These are phyloP conservation scores for Argyresthia albistria DNA, from an alignment of 2,888 invertebrate species.

Conservation along the genomic window DNA sequence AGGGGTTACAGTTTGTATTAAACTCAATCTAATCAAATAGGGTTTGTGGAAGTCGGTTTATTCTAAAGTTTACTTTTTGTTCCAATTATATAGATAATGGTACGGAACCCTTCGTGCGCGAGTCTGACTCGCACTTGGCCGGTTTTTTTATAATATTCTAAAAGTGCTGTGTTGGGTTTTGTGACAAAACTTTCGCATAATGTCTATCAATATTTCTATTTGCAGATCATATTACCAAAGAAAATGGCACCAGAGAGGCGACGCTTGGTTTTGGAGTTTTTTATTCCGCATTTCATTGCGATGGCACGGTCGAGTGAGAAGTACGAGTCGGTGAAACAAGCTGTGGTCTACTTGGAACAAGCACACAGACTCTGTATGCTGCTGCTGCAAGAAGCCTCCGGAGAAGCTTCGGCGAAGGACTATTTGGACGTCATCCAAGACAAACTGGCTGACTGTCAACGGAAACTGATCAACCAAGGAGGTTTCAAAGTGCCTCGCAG, in stretches of 20 bases:
- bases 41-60: too few species aligned
- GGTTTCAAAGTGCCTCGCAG: constrained; percentile 51
- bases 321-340: constrained; percentile 74
- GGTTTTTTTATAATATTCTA: too few species aligned
- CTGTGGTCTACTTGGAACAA: constrained; percentile 79
- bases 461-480: constrained; percentile 47
- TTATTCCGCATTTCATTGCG: constrained; percentile 79
- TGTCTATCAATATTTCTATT: constrained; percentile 11
- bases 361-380: constrained; percentile 76
- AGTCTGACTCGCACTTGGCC: too few species aligned
- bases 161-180: too few species aligned
- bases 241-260: constrained; percentile 73
- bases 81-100: too few species aligned
- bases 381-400: constrained; percentile 70
- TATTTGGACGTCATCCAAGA: constrained; percentile 69
- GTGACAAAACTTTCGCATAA: not conserved
- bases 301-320: constrained; percentile 78
- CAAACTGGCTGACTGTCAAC: constrained; percentile 58
- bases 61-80: too few species aligned
- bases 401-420: constrained; percentile 64
- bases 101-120: too few species aligned
- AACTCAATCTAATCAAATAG: too few species aligned
- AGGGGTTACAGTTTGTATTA: too few species aligned
- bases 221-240: constrained; percentile 49
- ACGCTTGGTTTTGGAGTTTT: constrained; percentile 77